phyloP scores from a whole-genome alignment of 2,797 vertebrate species.

The Alcedo quadribrachys region DNA sequence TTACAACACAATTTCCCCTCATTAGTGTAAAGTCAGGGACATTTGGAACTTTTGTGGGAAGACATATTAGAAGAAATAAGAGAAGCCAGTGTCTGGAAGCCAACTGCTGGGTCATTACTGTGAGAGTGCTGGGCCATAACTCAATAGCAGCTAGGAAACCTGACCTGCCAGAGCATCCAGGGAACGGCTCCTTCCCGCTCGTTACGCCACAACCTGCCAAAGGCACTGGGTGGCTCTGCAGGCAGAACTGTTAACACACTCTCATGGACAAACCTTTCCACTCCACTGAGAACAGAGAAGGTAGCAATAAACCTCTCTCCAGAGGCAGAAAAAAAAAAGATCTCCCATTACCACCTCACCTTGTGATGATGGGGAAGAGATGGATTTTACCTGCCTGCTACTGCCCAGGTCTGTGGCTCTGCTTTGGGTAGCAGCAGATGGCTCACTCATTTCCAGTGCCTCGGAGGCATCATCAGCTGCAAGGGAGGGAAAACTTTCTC shows the following conservation, averaged over 20 bases:
- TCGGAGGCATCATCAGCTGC: not conserved
- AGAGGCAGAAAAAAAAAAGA: not conserved
- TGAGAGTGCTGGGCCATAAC: not conserved
- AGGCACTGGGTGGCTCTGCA: not conserved
- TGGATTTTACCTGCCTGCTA: not conserved
- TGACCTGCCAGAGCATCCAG: not conserved
- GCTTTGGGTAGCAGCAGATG: constrained; percentile 14
- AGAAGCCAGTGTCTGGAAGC: constrained; percentile 35
- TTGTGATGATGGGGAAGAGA: not conserved
- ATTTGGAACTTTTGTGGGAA: constrained; percentile 42
- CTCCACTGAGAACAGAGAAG: not conserved
- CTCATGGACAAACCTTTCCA: not conserved
- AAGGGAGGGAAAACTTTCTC: not conserved
- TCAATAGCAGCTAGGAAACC: not conserved
- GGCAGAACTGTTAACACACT: not conserved
- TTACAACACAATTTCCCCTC: constrained; percentile 40
- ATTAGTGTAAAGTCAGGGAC: constrained; percentile 41
- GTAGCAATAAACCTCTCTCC: not conserved
- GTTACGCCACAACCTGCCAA: not conserved
- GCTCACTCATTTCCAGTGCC: not conserved
- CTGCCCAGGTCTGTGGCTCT: not conserved
- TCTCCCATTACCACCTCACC: not conserved
- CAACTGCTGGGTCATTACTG: not conserved
- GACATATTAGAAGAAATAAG: not conserved
- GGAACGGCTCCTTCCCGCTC: not conserved